Conservation (phyloP, 2,888 invertebrate species). For the Mimachlamys varia region DNA sequence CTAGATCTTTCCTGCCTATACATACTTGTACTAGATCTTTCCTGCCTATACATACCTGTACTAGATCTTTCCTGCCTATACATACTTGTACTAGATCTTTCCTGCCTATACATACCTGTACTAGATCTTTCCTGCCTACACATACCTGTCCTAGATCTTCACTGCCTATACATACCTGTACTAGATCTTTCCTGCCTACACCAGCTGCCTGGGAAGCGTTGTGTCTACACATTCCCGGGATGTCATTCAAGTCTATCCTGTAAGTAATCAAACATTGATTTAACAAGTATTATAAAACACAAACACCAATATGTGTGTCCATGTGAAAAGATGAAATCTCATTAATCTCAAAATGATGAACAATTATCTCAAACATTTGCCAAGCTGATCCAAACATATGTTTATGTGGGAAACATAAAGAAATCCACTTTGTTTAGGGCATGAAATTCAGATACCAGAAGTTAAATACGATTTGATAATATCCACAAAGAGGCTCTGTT, state of each 20-base stretch:
- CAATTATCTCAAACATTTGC: not conserved
- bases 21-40: constrained; percentile 91
- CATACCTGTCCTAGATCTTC: constrained; percentile 91
- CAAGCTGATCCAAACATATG: not conserved
- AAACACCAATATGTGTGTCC: not conserved
- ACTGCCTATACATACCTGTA: constrained; percentile 88
- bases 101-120: constrained; percentile 90
- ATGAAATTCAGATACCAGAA: too few relatives aligned
- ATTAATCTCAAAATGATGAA: not conserved
- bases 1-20: too few relatives aligned
- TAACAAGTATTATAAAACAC: not conserved
- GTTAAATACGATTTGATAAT: not conserved
- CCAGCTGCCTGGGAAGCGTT: constrained; percentile 90
- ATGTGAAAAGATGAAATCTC: not conserved
- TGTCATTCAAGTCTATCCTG: constrained; percentile 81
- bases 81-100: constrained; percentile 91
- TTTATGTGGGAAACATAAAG: not conserved
- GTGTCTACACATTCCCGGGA: constrained; percentile 88
- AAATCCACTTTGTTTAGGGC: too few relatives aligned
- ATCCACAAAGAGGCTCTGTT: not conserved
- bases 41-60: constrained; percentile 88
- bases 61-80: too few relatives aligned
- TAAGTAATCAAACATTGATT: constrained; percentile 29
- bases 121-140: constrained; percentile 90
- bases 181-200: constrained; percentile 90